Evolutionary conservation across 1,140 invertebrate genomes (phyloP), one percentile per base, ranked within the genome.

Genomic region (Drosophila lacertosa): DNA sequence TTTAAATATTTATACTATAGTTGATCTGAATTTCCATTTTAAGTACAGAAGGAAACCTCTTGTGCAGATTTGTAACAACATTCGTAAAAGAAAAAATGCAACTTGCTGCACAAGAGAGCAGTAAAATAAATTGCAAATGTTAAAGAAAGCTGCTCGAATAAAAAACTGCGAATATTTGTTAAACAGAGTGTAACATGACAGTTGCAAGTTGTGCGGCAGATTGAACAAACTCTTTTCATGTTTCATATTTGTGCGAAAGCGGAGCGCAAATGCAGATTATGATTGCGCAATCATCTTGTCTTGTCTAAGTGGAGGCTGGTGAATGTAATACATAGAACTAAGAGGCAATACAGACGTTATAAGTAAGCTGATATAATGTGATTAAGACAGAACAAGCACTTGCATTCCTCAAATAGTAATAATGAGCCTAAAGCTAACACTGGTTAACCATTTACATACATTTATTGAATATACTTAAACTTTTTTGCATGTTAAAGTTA

Each of bases 171-270:
- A 15, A 26, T 5, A 26, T 24, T 15, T 47, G 20, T 26, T 26
- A 20, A 26, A 26, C 1, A 13, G 5, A 47, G 26, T 47, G 13
- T 47, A 13, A 15, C 22, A 47, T 47, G 44, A 15, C 44, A 15
- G 22, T 15, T 26, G 44, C 44, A 24, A 45, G 22, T 47, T 47
- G n/a, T 9, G n/a, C 15, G 44, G 4, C 44, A 47, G 44, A 29
- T 47, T 29, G 22, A 47, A 29, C 22, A 47, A 26, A 26, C 13
- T 44, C 18, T 11, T 2, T 6, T n/a, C 10, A 1, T 15, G 4
- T 3, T 47, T 3, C 2, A 47, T 29, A 24, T 11, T 16, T 16
- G 7, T 39, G 15, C n/a, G 7, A 6, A 39, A 39, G 15, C 37
- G 13, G 16, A 18, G 6, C 37, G 37, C 7, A 39, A 39, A 39